Evolutionary conservation across 2,888 invertebrate genomes (phyloP).

Genomic region (Clusia tigrina): DNA sequence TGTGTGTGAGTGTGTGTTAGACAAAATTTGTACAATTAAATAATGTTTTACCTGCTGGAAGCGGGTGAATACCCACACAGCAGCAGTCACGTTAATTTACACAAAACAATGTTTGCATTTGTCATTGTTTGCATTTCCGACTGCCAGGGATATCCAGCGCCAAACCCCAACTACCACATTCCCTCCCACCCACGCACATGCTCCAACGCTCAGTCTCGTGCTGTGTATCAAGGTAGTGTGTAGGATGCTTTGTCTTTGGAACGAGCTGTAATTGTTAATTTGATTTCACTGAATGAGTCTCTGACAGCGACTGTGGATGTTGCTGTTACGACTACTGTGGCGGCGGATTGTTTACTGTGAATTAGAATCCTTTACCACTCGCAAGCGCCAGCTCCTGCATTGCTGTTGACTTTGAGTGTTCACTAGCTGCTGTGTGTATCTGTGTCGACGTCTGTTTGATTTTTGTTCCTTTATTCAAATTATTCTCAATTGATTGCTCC

Average conservation of each 20-base stretch:
- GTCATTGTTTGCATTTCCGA: constrained; percentile 19
- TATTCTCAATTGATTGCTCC: constrained; percentile 55
- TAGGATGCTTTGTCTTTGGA: constrained; percentile 14
- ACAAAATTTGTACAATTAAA: constrained; percentile 15
- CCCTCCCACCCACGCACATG: not conserved
- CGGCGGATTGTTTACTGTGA: constrained; percentile 8
- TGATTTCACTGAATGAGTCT: constrained; percentile 13
- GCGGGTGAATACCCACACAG: not conserved
- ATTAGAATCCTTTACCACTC: constrained; percentile 15
- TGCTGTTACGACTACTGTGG: no score
- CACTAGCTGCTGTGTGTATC: not conserved
- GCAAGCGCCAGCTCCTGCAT: not conserved
- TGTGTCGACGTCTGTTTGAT: constrained; percentile 5
- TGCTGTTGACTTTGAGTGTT: not conserved
- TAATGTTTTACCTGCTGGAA: constrained; percentile 9
- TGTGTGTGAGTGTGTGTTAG: not conserved
- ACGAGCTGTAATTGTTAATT: constrained; percentile 20
- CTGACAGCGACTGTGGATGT: constrained; percentile 24
- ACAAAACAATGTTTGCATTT: not conserved
- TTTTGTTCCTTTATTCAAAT: constrained; percentile 54
- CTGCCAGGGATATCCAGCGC: not conserved
- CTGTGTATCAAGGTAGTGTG: no score
- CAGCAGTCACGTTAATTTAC: not conserved
- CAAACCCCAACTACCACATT: no score
- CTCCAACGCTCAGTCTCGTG: constrained; percentile 40